phyloP scores from a whole-genome alignment of 2,888 invertebrate species.

The Drosophila kanekoi region DNA sequence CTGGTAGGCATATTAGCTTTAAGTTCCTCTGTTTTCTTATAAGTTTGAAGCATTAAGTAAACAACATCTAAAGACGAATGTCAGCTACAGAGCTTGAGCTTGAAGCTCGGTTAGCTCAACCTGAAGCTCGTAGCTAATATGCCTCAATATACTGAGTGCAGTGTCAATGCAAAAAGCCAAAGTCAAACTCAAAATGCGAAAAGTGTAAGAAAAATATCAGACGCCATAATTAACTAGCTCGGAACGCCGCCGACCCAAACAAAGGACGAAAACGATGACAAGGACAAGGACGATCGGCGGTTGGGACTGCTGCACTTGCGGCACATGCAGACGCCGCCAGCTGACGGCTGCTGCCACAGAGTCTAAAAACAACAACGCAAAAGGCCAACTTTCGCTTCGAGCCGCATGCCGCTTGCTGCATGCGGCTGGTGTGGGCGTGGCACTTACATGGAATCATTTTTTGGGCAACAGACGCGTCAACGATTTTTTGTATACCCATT shows the following conservation, averaged over 20 bases:
- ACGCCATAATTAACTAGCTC: constrained; percentile 78
- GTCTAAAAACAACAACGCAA: constrained; percentile 5
- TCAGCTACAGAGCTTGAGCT: too few relatives aligned
- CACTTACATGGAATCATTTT: constrained; percentile 60
- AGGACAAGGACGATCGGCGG: constrained; percentile 34
- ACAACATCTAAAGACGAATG: too few relatives aligned
- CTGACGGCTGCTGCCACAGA: constrained; percentile 30
- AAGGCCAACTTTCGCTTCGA: constrained; percentile 36
- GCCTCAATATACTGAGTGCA: constrained; percentile 7
- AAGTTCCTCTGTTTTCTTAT: too few relatives aligned
- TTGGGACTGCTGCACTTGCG: not conserved
- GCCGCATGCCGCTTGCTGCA: constrained; percentile 18
- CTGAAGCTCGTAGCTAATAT: constrained; percentile 18
- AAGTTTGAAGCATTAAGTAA: too few relatives aligned
- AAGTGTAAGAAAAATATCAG: constrained; percentile 66
- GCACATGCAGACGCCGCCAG: constrained; percentile 21
- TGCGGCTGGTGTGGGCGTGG: constrained; percentile 53
- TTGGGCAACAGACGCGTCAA: constrained; percentile 35
- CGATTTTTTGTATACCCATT: not conserved
- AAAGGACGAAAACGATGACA: constrained; percentile 28
- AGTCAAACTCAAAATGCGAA: constrained; percentile 20
- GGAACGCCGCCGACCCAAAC: constrained; percentile 56
- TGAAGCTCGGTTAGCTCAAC: not conserved
- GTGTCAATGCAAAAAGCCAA: constrained; percentile 9
- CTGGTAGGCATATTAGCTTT: too few relatives aligned